Evolutionary conservation across 1,140 invertebrate genomes (phyloP).

Genomic region (Mercenaria mercenaria): DNA sequence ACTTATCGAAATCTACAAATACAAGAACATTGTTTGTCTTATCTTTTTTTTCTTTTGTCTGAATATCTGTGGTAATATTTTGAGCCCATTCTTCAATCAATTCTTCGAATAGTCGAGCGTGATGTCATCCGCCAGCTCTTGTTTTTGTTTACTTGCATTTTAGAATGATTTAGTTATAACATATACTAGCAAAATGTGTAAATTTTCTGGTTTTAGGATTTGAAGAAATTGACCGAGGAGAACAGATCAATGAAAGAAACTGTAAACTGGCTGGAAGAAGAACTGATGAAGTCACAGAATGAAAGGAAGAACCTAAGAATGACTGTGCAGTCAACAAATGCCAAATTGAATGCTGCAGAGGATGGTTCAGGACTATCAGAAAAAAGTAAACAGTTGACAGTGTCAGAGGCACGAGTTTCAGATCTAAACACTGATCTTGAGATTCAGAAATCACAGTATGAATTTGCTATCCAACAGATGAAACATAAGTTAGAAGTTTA

Average conservation of each 20-base stretch:
- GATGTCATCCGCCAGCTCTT: too few species aligned
- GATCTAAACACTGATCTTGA: constrained; percentile 30
- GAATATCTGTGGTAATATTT: too few species aligned
- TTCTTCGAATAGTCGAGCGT: too few species aligned
- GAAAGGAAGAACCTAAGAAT: constrained; percentile 53
- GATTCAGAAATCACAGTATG: constrained; percentile 55
- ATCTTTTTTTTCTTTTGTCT: too few species aligned
- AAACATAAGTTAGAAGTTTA: constrained; percentile 54
- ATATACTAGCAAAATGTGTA: background rate
- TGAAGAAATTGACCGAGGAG: background rate
- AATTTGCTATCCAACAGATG: constrained; percentile 44
- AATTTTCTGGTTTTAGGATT: background rate
- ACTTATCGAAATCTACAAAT: too few species aligned
- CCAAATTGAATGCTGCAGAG: constrained; percentile 43
- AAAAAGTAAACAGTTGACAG: constrained; percentile 8
- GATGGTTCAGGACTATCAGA: constrained; percentile 21
- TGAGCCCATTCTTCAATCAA: too few species aligned
- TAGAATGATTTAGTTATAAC: background rate
- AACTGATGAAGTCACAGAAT: constrained; percentile 49
- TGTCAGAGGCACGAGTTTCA: constrained; percentile 12
- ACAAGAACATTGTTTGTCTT: too few species aligned
- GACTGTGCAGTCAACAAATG: constrained; percentile 47
- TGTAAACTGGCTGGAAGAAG: constrained; percentile 34
- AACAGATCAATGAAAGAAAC: background rate
- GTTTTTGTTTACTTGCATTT: too few species aligned